phyloP scores from a whole-genome alignment of 2,888 invertebrate genomes.

The Sinohyriopsis cumingii region DNA sequence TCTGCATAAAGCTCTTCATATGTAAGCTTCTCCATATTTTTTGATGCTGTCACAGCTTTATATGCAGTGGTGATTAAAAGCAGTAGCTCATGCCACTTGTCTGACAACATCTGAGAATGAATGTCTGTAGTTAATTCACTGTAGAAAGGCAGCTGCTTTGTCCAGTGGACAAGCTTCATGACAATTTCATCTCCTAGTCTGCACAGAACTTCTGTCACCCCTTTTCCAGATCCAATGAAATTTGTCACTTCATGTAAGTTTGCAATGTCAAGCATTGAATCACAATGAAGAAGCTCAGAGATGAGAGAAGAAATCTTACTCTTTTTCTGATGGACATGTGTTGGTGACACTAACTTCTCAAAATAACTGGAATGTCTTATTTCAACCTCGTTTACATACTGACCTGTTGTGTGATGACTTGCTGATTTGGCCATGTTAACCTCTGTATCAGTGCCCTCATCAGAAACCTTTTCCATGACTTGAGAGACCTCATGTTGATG shows the following conservation, averaged over 20 bases:
- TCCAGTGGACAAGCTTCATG: conserved; percentile 98
- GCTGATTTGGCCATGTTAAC: too few species aligned
- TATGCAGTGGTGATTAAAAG: conserved; percentile 58
- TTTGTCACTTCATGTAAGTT: conserved; percentile 48
- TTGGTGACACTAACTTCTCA: too few species aligned
- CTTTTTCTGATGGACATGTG: conserved; percentile 1
- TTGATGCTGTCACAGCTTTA: conserved; percentile 25
- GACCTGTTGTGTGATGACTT: too few species aligned
- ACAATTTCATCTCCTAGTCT: conserved; percentile 98
- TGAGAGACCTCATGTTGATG: too few species aligned
- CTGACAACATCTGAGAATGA: conserved; percentile 90
- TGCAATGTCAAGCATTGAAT: conserved; percentile 49
- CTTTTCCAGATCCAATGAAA: conserved; percentile 48
- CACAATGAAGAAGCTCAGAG: conserved; percentile 47
- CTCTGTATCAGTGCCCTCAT: too few species aligned
- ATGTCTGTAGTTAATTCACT: conserved; percentile 94
- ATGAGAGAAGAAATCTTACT: conserved; percentile 16
- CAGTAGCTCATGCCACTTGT: conserved; percentile 88
- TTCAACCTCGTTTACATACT: too few species aligned
- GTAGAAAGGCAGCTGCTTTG: conserved; percentile 97
- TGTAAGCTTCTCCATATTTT: conserved; percentile 5
- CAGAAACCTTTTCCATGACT: too few species aligned
- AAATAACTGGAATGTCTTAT: too few species aligned
- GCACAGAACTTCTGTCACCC: conserved; percentile 84
- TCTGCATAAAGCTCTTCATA: conserved; percentile 43